These are phyloP conservation scores for Theodoxus fluviatilis DNA, from an alignment of 2,888 invertebrate genomes.

Conservation along the genomic window DNA sequence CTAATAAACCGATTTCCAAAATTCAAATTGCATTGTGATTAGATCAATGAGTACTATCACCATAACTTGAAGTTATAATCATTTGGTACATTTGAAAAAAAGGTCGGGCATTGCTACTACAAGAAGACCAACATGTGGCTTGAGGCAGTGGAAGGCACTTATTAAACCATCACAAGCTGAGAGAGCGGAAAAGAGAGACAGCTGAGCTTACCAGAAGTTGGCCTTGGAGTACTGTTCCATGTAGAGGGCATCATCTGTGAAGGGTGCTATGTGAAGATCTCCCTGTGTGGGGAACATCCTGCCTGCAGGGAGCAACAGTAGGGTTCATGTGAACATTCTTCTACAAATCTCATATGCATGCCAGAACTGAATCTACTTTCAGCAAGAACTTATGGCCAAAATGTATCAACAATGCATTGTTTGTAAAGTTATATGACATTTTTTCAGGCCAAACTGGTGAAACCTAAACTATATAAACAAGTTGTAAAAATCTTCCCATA, in stretches of 20 bases:
- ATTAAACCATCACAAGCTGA: no score
- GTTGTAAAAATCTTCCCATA: no score
- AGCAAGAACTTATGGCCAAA: no score
- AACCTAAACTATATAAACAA: background rate
- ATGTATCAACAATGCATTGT: background rate
- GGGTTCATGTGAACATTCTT: background rate
- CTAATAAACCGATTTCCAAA: no score
- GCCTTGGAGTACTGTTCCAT: constrained; percentile 99
- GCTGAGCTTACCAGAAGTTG: constrained; percentile 87
- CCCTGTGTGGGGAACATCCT: constrained; percentile 98
- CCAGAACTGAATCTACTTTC: background rate
- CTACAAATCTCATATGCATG: background rate
- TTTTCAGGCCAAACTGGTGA: background rate
- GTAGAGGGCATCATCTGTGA: constrained; percentile 95
- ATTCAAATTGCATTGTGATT: no score
- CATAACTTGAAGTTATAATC: no score
- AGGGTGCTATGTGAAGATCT: constrained; percentile 95
- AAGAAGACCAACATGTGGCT: no score
- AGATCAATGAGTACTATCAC: no score
- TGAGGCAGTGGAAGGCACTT: no score
- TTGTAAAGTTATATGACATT: background rate
- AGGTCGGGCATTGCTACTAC: no score
- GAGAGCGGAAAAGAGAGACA: no score
- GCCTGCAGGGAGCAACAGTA: constrained; percentile 70
- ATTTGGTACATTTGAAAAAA: no score